phyloP scores from a whole-genome alignment of 2,888 invertebrate species.

The Amblyteles armatorius region DNA sequence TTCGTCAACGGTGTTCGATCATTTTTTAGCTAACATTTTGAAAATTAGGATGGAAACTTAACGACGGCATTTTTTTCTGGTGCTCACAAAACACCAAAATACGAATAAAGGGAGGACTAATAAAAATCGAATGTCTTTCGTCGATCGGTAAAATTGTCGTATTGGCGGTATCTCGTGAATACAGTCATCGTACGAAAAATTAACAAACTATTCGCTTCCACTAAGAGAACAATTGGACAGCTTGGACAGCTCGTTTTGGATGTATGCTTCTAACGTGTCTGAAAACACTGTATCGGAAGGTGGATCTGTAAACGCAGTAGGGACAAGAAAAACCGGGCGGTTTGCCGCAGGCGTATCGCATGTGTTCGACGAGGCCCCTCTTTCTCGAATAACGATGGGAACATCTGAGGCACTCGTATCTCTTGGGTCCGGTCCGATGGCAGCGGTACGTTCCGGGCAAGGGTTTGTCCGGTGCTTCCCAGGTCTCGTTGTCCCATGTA shows the following conservation, averaged over 20 bases:
- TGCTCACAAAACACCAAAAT: not conserved
- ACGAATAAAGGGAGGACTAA: not conserved
- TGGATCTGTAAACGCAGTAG: constrained; percentile 75
- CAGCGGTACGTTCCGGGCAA: not conserved
- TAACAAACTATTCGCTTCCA: not conserved
- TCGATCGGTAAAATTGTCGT: not conserved
- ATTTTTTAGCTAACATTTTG: too few relatives aligned
- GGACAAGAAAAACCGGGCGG: constrained; percentile 80
- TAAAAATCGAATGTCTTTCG: not conserved
- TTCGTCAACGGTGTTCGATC: not conserved
- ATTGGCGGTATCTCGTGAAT: not conserved
- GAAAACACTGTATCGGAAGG: constrained; percentile 69
- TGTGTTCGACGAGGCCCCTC: constrained; percentile 80
- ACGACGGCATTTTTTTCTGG: not conserved
- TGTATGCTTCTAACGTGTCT: constrained; percentile 3
- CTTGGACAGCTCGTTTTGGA: not conserved
- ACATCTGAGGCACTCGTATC: constrained; percentile 79
- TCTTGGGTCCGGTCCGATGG: constrained; percentile 74
- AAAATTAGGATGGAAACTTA: too few relatives aligned
- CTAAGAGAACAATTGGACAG: not conserved
- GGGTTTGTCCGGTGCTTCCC: not conserved
- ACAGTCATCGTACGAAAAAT: not conserved
- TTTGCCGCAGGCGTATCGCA: constrained; percentile 75
- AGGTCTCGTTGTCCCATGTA: not conserved
- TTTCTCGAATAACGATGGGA: constrained; percentile 80